Evolutionary conservation across 2,113 vertebrate species (phyloP).

Genomic region (Platysternon megacephalum): DNA sequence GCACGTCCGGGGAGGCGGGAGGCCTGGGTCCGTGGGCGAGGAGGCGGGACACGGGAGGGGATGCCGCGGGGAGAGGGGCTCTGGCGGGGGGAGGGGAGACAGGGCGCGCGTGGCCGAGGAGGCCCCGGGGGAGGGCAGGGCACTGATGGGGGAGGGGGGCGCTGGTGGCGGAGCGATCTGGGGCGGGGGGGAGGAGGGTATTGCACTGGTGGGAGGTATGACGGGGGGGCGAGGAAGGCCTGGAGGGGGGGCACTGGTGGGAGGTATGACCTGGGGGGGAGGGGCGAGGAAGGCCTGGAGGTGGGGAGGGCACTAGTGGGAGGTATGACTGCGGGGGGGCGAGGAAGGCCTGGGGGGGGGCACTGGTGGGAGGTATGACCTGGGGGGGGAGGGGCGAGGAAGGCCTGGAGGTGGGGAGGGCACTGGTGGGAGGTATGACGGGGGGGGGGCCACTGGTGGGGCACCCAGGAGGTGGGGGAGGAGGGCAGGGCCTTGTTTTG

Average conservation of each 20-base stretch:
- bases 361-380: not conserved
- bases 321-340: not conserved
- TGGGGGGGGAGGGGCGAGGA: not conserved
- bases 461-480: not conserved
- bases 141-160: not conserved
- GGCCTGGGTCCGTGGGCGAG: not conserved
- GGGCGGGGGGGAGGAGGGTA: not conserved
- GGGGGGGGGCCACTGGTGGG: not conserved
- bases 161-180: no score
- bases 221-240: no score
- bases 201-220: no score
- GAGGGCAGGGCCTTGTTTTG: fast-evolving
- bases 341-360: not conserved
- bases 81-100: not conserved
- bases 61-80: not conserved
- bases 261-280: no score
- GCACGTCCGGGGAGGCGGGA: not conserved
- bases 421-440: not conserved
- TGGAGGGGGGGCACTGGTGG: not conserved
- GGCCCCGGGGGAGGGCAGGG: not conserved
- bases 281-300: not conserved
- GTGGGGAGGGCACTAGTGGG: not conserved
- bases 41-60: not conserved
- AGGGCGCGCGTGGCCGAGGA: no score
- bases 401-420: not conserved